These are phyloP conservation scores for Aphidius gifuensis DNA, from an alignment of 1,140 invertebrate species.

Conservation along the genomic window DNA sequence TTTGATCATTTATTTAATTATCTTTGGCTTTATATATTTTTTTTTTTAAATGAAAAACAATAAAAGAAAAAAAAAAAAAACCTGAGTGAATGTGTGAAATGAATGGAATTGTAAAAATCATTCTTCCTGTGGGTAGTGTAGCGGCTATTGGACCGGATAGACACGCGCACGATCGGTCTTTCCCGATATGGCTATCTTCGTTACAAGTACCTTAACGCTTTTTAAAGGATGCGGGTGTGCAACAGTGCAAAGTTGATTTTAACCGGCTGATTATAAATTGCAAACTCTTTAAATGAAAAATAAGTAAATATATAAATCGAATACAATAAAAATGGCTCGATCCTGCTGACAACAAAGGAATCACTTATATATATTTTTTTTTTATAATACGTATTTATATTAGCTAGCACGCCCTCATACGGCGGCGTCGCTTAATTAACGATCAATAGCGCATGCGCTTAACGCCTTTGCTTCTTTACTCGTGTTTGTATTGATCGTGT, in stretches of 20 bases:
- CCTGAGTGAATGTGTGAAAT: background rate
- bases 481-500: constrained; percentile 35
- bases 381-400: background rate
- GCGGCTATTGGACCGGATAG: constrained; percentile 36
- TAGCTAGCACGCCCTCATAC: constrained; percentile 32
- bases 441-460: constrained; percentile 37
- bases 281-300: constrained; percentile 1
- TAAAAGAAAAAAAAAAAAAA: no score
- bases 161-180: constrained; percentile 34
- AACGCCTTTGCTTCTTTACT: constrained; percentile 28
- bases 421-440: constrained; percentile 46
- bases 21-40: no score
- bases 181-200: constrained; percentile 36
- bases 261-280: constrained; percentile 32
- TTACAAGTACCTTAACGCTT: constrained; percentile 32
- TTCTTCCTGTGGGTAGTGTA: constrained; percentile 26
- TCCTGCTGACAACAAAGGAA: constrained; percentile 7
- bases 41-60: no score
- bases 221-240: constrained; percentile 20
- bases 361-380: background rate
- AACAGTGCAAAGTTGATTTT: constrained; percentile 29
- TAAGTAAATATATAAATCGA: background rate
- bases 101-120: background rate
- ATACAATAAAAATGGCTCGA: constrained; percentile 9
- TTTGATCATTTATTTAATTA: background rate